These are phyloP conservation scores for Salminus brasiliensis DNA, from an alignment of 2,113 vertebrate species.

Conservation along the genomic window DNA sequence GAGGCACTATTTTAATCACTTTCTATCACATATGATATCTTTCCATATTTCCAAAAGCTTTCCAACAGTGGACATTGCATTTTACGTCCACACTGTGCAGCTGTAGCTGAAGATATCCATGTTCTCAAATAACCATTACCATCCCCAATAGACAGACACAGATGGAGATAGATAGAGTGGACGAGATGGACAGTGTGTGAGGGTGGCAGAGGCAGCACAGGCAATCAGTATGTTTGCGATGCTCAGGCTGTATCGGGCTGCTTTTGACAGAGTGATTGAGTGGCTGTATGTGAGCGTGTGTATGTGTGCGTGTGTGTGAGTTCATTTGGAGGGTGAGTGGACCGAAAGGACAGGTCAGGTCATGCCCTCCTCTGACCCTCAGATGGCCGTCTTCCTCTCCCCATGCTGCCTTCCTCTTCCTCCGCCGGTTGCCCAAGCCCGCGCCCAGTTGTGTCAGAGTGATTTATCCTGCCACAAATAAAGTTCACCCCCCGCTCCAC, in stretches of 20 bases:
- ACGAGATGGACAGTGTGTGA: neutral
- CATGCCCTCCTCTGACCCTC: conserved; percentile 8
- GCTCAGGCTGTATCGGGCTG: conserved; percentile 40
- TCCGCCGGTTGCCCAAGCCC: neutral
- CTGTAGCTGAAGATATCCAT: too few species aligned
- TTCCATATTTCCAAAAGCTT: too few species aligned
- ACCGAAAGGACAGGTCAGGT: conserved; percentile 19
- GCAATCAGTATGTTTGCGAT: conserved; percentile 13
- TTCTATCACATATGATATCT: too few species aligned
- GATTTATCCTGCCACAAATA: conserved; percentile 71
- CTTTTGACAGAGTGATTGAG: conserved; percentile 38
- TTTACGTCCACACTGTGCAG: too few species aligned
- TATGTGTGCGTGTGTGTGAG: neutral
- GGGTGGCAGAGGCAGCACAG: neutral
- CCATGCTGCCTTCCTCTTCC: neutral
- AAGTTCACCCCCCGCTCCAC: conserved; percentile 59
- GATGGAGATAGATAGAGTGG: neutral
- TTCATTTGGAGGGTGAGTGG: conserved; percentile 6
- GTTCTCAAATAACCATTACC: too few species aligned
- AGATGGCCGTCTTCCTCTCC: conserved; percentile 6
- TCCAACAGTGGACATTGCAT: too few species aligned
- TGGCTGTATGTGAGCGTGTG: neutral
- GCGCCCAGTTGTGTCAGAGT: conserved; percentile 64
- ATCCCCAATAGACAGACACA: neutral
- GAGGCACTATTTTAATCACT: too few species aligned